A percentile compares a stretch with the other conserved stretches of the same genome.
These are phyloP conservation scores for Ellobius talpinus DNA, from an alignment of 2,113 vertebrate genomes.

Conservation along the genomic window DNA sequence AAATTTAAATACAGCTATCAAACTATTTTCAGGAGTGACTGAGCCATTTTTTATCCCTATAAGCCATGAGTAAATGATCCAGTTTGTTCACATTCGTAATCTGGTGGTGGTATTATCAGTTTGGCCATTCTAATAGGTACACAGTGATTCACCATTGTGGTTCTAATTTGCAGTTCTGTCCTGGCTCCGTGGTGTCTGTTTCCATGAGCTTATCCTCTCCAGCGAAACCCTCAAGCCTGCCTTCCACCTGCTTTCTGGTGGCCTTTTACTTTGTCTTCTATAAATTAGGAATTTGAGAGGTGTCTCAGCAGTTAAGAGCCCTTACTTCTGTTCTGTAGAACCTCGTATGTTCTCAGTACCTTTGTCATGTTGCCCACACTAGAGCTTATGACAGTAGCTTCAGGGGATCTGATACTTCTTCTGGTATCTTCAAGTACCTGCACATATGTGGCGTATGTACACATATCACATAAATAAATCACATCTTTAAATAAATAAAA, in stretches of 20 bases:
- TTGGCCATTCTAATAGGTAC: neutral
- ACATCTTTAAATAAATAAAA: neutral
- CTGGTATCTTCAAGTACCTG: too few relatives aligned
- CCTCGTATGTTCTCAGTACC: neutral
- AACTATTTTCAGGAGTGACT: neutral
- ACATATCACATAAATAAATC: neutral
- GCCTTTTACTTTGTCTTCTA: slow-evolving; percentile 7
- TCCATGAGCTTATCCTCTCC: neutral
- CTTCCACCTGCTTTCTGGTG: neutral
- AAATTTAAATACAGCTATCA: neutral
- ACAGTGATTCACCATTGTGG: neutral
- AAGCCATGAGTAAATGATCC: neutral
- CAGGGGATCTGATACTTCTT: neutral
- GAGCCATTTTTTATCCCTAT: neutral
- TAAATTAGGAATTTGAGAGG: neutral
- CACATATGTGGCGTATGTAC: neutral
- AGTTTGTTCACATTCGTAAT: neutral
- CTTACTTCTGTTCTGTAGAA: neutral
- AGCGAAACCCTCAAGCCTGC: neutral
- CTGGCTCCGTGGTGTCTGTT: neutral
- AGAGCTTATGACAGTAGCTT: neutral
- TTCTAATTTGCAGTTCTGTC: neutral
- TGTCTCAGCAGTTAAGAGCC: too few relatives aligned
- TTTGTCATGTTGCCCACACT: neutral
- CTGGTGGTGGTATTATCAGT: neutral